Base-by-base conservation (phyloP, 2,113 vertebrate genomes). In the Lophura nycthemera region DNA sequence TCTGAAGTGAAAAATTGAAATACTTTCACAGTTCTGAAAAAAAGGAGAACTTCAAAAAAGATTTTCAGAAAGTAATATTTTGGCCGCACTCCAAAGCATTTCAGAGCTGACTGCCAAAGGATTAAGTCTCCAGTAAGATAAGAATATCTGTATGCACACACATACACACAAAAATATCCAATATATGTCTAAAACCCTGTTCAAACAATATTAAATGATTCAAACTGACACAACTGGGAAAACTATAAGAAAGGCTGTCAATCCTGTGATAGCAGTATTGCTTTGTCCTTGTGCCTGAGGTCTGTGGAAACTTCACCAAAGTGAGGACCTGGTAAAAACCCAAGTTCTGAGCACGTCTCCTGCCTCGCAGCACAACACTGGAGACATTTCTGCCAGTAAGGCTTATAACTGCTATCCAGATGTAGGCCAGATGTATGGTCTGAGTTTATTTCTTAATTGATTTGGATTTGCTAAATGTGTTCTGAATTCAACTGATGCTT, bases 101-200 rank as follows among this genome's bases (percentile, higher is more conserved):
- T 95, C 52, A 90, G 47, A 69, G 43, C 52, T 92, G 61, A 65
- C 72, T 96, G 94, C 91, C 79, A 90, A 92, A 86, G 70, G 66
- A 96, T 88, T 90, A 89, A 88, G 61, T 72, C 76, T 93, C 48
- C 73, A 80, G 59, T 64, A 66, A 78, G 69, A 91, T 57, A 94
- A 95, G 93, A 92, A 83, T 94, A 91, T 87, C 74, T 75, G 50
- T 60, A 11, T 79, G 57, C 13, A 63, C 12, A n/a, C 30, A 52
- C 54, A 72, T 5, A 48, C 36, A 30, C 38, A 76, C 12, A 69
- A 27, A 66, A 47, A 54, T 22, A 83, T 42, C 45, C 48, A 80
- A 34, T 80, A 34, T 40, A 77, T 27, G 40, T 60, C 43, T 77
- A 67, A 93, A 91, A 60, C 50, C 7, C 29, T 67, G 59, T 91